Evolutionary conservation across 1,140 invertebrate genomes (phyloP).

Genomic region (Temnothorax curvispinosus): DNA sequence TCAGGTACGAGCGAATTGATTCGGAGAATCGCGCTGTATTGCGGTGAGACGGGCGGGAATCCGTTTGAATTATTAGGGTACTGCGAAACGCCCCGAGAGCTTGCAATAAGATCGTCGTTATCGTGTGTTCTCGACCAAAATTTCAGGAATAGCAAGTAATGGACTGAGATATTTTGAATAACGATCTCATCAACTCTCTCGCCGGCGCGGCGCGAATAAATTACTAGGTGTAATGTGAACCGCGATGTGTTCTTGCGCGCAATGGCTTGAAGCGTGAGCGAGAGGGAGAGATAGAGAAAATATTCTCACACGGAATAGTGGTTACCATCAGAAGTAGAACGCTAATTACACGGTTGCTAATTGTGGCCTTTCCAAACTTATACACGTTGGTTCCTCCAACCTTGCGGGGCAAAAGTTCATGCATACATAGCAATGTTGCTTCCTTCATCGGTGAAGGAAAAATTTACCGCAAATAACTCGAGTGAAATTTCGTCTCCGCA

Average conservation of each 20-base stretch:
- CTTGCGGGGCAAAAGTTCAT: conserved; percentile 45
- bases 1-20: conserved; percentile 63
- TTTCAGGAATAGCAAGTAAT: conserved; percentile 46
- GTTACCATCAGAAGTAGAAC: conserved; percentile 50
- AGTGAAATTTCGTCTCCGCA: conserved; percentile 42
- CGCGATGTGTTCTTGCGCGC: conserved; percentile 19
- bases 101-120: conserved; percentile 66
- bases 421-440: conserved; percentile 38
- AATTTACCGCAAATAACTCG: conserved; percentile 30
- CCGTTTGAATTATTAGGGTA: conserved; percentile 59
- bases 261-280: not conserved
- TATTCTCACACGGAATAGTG: conserved; percentile 31
- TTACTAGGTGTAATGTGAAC: conserved; percentile 39
- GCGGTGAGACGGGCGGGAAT: conserved; percentile 21
- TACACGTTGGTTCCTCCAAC: conserved; percentile 1
- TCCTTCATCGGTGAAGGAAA: conserved; percentile 11
- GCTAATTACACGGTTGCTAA: conserved; percentile 53
- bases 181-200: conserved; percentile 62
- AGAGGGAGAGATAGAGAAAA: not conserved
- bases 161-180: conserved; percentile 60
- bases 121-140: conserved; percentile 49
- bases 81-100: conserved; percentile 19
- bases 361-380: conserved; percentile 46
- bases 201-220: conserved; percentile 44
- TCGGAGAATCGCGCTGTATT: conserved; percentile 52